These are phyloP conservation scores for Odontocolon sp. DNA, from an alignment of 2,888 invertebrate genomes.

Conservation along the genomic window DNA sequence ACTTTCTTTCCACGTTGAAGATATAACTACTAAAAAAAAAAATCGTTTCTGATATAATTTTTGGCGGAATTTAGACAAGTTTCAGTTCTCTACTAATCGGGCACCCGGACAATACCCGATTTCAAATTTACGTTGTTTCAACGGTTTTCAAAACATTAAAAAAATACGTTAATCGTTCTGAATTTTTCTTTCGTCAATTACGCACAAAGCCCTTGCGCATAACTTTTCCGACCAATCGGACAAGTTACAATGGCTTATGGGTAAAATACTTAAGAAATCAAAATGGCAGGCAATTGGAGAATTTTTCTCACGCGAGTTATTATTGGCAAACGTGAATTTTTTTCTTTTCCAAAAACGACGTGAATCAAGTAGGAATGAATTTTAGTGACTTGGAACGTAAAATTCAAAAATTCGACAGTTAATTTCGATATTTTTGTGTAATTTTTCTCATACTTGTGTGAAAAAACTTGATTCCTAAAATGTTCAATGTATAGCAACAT, in stretches of 20 bases:
- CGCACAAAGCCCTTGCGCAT: not conserved
- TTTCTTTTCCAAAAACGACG: slow-evolving; percentile 24
- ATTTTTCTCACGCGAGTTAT: slow-evolving; percentile 16
- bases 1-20: no score
- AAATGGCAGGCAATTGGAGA: slow-evolving; percentile 67
- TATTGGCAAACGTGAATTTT: slow-evolving; percentile 58
- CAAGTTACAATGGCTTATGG: slow-evolving; percentile 67
- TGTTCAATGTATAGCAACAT: slow-evolving; percentile 24
- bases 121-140: no score
- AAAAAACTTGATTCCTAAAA: slow-evolving; percentile 18
- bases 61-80: no score
- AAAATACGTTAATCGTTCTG: no score
- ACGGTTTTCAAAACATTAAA: no score
- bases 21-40: no score
- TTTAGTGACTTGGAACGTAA: no score
- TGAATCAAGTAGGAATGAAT: not conserved
- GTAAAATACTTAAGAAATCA: slow-evolving; percentile 71
- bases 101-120: no score
- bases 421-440: not conserved
- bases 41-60: no score
- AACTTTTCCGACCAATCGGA: slow-evolving; percentile 31
- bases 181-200: no score
- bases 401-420: not conserved
- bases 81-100: no score
- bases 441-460: not conserved